phyloP scores from a whole-genome alignment of 2,113 vertebrate genomes.

The Mirounga angustirostris region DNA sequence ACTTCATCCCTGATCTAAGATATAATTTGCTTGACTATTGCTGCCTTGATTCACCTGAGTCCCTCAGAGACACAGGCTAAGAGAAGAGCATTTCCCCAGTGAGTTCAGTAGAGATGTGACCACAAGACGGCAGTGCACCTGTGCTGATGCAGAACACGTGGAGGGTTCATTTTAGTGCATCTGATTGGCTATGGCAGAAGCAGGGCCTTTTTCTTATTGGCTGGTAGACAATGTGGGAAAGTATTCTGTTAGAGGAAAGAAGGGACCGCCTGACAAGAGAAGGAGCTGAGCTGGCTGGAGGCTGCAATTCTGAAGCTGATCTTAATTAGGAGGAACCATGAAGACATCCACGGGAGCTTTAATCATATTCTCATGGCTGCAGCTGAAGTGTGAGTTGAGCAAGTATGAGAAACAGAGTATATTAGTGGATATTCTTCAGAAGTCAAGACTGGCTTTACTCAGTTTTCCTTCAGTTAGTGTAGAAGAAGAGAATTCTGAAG shows the following conservation, averaged over 20 bases:
- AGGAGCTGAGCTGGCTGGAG: neutral
- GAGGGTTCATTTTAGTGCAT: neutral
- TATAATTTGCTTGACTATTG: neutral
- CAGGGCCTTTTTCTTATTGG: neutral
- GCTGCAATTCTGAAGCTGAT: neutral
- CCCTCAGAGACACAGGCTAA: neutral
- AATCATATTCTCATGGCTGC: neutral
- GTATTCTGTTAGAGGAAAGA: neutral
- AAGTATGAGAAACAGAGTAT: fast-evolving
- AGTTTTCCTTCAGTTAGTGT: too few relatives aligned
- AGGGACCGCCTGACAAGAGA: fast-evolving
- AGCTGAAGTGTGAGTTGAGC: conserved; percentile 39
- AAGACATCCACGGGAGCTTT: neutral
- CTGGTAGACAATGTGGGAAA: neutral
- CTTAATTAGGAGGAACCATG: neutral
- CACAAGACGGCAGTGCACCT: conserved; percentile 27
- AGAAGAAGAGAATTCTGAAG: too few relatives aligned
- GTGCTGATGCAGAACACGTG: neutral
- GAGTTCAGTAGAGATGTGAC: neutral
- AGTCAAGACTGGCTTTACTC: too few relatives aligned
- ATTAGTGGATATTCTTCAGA: neutral
- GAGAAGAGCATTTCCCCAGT: neutral
- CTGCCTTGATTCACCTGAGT: neutral
- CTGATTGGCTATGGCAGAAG: neutral
- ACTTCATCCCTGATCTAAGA: neutral